Evolutionary conservation across 1,140 invertebrate genomes (phyloP).

Genomic region (Hyles euphorbiae): DNA sequence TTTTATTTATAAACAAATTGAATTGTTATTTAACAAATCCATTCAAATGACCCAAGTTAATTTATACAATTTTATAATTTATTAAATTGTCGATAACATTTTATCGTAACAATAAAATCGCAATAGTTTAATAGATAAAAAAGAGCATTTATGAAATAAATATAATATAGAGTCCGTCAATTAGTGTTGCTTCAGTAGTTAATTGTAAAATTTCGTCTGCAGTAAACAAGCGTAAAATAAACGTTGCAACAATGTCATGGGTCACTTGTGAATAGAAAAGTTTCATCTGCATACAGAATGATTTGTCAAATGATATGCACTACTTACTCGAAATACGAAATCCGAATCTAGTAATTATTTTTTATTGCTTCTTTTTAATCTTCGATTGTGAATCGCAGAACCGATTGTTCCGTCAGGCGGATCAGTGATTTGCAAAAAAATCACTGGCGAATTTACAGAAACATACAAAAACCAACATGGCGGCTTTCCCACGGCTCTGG

Average conservation of each 20-base stretch:
- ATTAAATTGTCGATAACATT: too few species aligned
- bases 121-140: too few species aligned
- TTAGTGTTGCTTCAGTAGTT: constrained; percentile 16
- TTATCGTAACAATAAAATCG: too few species aligned
- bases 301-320: constrained; percentile 41
- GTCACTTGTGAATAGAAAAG: constrained; percentile 22
- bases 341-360: constrained; percentile 36
- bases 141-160: too few species aligned
- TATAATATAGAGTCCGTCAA: too few species aligned
- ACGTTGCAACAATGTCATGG: constrained; percentile 26
- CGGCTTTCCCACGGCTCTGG: constrained; percentile 46
- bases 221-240: constrained; percentile 31
- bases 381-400: constrained; percentile 44
- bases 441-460: constrained; percentile 33
- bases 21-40: too few species aligned
- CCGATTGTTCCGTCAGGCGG: constrained; percentile 43
- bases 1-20: too few species aligned
- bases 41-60: too few species aligned
- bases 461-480: constrained; percentile 36
- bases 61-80: too few species aligned
- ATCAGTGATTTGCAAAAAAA: constrained; percentile 48
- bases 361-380: constrained; percentile 32
- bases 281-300: constrained; percentile 32
- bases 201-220: constrained; percentile 23
- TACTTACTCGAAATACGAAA: constrained; percentile 46